These are phyloP conservation scores for Panonychus citri DNA, from an alignment of 1,140 invertebrate species.

Conservation along the genomic window DNA sequence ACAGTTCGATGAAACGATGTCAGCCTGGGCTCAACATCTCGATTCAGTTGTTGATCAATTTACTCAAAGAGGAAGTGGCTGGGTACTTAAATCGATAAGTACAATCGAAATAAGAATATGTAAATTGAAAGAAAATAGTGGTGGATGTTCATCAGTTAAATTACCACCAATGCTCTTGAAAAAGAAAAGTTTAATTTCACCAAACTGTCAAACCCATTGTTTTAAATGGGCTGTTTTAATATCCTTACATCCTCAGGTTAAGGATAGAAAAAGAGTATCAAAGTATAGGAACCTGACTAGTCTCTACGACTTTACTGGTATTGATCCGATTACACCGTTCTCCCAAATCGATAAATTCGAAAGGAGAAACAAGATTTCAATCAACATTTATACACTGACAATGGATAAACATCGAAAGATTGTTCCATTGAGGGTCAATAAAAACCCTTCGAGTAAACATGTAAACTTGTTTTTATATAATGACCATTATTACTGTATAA, in stretches of 20 bases:
- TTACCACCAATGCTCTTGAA: neutral
- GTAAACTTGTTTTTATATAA: constrained; percentile 1
- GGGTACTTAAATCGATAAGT: neutral
- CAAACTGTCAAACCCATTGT: constrained; percentile 1
- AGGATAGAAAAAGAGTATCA: neutral
- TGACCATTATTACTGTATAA: constrained; percentile 1
- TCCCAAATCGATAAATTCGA: constrained; percentile 1
- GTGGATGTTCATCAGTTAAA: neutral
- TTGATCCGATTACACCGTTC: neutral
- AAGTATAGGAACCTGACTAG: neutral
- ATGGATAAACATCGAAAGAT: neutral
- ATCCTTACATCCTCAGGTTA: neutral
- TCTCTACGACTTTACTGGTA: neutral
- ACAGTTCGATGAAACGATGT: too few species aligned
- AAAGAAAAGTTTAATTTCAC: neutral
- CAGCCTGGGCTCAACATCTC: too few species aligned
- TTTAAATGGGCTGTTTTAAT: constrained; percentile 7
- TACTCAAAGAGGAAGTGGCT: neutral
- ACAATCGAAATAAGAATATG: neutral
- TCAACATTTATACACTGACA: constrained; percentile 1
- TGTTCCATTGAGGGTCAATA: neutral
- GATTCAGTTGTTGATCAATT: neutral
- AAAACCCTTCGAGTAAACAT: neutral
- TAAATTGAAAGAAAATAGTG: neutral
- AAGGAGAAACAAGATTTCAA: constrained; percentile 2